These are phyloP conservation scores for Danio albolineatus DNA, from an alignment of 2,797 vertebrate species.

Conservation along the genomic window DNA sequence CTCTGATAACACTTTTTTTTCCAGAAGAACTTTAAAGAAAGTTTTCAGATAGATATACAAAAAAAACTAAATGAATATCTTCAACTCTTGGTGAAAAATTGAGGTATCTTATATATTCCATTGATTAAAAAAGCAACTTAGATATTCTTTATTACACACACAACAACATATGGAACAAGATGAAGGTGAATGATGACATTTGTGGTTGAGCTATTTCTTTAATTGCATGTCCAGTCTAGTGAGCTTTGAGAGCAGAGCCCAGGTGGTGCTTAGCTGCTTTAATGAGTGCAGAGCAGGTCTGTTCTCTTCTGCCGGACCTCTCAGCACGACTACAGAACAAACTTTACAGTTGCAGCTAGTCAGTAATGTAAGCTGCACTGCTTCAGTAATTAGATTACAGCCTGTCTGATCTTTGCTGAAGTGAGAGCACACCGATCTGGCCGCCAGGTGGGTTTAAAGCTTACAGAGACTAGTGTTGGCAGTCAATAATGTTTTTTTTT, in stretches of 20 bases:
- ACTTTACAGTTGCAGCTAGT: constrained; percentile 34
- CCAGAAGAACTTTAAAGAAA: no score
- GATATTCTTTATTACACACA: no score
- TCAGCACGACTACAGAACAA: constrained; percentile 3
- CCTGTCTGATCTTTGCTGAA: constrained; percentile 31
- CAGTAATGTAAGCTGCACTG: constrained; percentile 13
- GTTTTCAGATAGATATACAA: no score
- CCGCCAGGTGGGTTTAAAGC: background rate
- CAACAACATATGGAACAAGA: background rate
- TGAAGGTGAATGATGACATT: background rate
- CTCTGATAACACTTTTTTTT: no score
- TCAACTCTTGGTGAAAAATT: no score
- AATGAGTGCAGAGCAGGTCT: constrained; percentile 24
- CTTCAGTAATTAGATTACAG: constrained; percentile 38
- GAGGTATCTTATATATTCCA: no score
- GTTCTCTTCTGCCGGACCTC: constrained; percentile 36
- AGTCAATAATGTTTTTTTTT: background rate
- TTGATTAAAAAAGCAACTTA: no score
- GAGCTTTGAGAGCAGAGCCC: constrained; percentile 23
- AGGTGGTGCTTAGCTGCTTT: constrained; percentile 31
- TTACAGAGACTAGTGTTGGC: background rate
- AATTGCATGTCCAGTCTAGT: constrained; percentile 35
- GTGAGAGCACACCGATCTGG: constrained; percentile 7
- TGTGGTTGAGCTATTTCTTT: constrained; percentile 23
- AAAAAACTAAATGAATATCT: no score